Base-by-base conservation (phyloP, 2,888 invertebrate species). In the Hyposoter dolosus region DNA sequence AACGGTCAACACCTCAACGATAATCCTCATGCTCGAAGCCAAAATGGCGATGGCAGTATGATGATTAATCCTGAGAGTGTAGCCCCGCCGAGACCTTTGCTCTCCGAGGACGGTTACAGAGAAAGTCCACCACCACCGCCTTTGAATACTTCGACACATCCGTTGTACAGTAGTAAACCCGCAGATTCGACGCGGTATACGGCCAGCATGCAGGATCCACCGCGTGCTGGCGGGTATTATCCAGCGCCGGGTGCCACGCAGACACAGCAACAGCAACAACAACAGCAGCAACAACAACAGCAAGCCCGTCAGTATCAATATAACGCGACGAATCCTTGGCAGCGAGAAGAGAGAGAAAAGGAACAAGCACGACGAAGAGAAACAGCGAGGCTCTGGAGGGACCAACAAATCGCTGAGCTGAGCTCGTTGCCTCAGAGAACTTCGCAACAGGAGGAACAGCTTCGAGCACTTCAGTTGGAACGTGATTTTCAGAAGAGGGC, bases 401-500 rank as follows among this genome's bases (percentile, higher is more conserved):
- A 99, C 92, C 97, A 98, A 90, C 98, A 98, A 92, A 98, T 99
- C 87, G 95, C 96, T 0, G 97, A 98, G 89, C 95, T 99, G 78
- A 96, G 97, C 88, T 94, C 96, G 0, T 93, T 97, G 84, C 95
- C 96, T 23, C 95, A 96, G 75, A 95, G 98, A 81, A 96, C 97
- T 3, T 95, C 96, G 0, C 97, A 97, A 90, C 98, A 98, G 93
- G 98, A 97, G 89, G 98, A 98, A 92, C 98, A 98, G 91, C 94
- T 98, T 23, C 96, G 98, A 81, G 97, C 98, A n/a, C 95, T 99
- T 81, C 97, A 97, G 88, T 95, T 99, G n/a, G 99, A 99, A 93
- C 95, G 98, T 85, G 99, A 99, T 94, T 99, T 99, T 94, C 98
- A 99, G 93, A 96, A 98, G 74, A 95, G 99, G 71, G 98, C 98